Conservation (phyloP, 2,113 vertebrate genomes). For the Onychostoma macrolepis region DNA sequence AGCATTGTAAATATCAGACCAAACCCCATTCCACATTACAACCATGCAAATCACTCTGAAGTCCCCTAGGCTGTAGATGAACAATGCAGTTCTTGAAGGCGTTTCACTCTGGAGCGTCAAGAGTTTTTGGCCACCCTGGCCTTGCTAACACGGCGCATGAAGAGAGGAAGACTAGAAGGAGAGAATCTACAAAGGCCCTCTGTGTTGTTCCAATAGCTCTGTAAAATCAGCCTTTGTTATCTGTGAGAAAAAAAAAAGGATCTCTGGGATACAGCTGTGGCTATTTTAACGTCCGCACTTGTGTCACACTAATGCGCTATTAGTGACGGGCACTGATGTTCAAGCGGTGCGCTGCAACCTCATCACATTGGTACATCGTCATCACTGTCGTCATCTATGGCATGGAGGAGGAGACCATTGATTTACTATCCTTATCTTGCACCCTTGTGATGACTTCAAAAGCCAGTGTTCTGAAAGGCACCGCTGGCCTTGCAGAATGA, state of each 20-base stretch:
- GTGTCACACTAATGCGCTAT: conserved; percentile 30
- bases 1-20: background rate
- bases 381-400: background rate
- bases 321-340: conserved; percentile 8
- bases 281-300: conserved; percentile 74
- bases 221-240: conserved; percentile 78
- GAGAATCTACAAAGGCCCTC: conserved; percentile 71
- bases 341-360: background rate
- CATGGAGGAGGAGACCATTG: background rate
- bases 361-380: background rate
- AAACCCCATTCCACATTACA: conserved; percentile 19
- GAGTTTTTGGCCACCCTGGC: conserved; percentile 70
- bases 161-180: conserved; percentile 59
- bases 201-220: conserved; percentile 66
- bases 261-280: conserved; percentile 63
- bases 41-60: conserved; percentile 35
- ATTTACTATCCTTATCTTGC: background rate
- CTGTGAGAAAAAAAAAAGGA: conserved; percentile 51
- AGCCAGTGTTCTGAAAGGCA: background rate
- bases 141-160: conserved; percentile 67
- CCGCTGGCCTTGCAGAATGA: conserved; percentile 33
- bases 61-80: conserved; percentile 58
- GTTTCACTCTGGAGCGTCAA: conserved; percentile 66
- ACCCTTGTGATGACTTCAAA: background rate
- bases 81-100: conserved; percentile 72